Conservation (phyloP, 2,888 invertebrate genomes). For the Anagyrus pseudococci region DNA sequence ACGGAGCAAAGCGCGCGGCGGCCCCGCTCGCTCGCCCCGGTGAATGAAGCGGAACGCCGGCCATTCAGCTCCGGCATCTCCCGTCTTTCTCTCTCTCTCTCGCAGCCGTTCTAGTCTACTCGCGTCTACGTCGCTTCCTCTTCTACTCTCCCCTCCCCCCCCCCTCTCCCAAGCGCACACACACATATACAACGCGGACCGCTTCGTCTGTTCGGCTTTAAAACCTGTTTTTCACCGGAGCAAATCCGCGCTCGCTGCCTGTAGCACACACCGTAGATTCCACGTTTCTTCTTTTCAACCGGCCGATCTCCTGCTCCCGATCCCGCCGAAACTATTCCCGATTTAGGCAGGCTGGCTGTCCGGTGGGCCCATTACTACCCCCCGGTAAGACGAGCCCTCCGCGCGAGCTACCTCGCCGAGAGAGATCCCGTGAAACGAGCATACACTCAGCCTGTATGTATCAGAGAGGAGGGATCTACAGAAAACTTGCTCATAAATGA, state of each 20-base stretch:
- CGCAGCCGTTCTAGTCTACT: slow-evolving; percentile 32
- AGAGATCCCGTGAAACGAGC: no score
- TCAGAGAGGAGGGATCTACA: no score
- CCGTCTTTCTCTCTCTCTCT: neutral
- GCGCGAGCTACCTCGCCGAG: no score
- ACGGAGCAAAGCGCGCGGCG: slow-evolving; percentile 35
- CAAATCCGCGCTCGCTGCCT: neutral
- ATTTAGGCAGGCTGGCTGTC: neutral
- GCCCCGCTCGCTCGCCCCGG: slow-evolving; percentile 22
- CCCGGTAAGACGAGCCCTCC: no score
- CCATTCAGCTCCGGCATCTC: neutral
- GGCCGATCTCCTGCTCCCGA: no score
- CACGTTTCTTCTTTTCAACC: no score
- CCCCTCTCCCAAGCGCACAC: no score
- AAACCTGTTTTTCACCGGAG: slow-evolving; percentile 34
- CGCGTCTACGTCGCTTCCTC: neutral
- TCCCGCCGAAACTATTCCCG: neutral
- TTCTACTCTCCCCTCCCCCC: slow-evolving; percentile 12
- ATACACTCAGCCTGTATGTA: no score
- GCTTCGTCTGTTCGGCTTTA: slow-evolving; percentile 27
- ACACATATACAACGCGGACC: no score
- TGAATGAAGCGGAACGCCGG: slow-evolving; percentile 40
- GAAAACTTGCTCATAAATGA: no score
- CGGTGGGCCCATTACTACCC: neutral
- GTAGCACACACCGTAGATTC: slow-evolving; percentile 21